Percentiles rank a stretch among this genome's conserved stretches.
Conservation (phyloP, 2,888 invertebrate genomes). For the Hypolimnas misippus region DNA sequence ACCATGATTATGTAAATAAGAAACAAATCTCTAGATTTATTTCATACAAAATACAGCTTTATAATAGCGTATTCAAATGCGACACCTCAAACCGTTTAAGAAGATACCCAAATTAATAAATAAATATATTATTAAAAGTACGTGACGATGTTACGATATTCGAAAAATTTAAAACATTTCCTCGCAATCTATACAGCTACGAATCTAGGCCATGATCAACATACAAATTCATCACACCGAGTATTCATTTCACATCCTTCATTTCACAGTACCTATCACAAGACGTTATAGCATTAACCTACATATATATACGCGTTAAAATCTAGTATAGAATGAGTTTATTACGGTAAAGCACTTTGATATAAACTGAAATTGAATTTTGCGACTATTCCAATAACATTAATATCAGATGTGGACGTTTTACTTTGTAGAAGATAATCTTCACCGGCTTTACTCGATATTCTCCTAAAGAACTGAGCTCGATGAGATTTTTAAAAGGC, state of each 20-base stretch:
- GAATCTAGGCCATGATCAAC: slow-evolving; percentile 7
- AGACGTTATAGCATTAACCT: slow-evolving; percentile 11
- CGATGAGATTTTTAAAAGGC: no score
- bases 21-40: background rate
- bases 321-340: slow-evolving; percentile 8
- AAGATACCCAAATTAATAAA: background rate
- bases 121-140: background rate
- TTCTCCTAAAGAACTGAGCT: no score
- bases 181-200: background rate
- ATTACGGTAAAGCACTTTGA: background rate
- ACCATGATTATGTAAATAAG: background rate
- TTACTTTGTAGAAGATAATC: background rate
- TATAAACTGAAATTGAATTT: background rate
- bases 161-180: background rate
- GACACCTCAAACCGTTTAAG: background rate
- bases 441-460: background rate
- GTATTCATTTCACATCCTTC: slow-evolving; percentile 6
- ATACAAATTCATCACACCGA: slow-evolving; percentile 11
- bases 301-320: slow-evolving; percentile 6
- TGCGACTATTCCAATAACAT: background rate
- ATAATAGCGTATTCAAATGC: no score
- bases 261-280: slow-evolving; percentile 6
- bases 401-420: background rate
- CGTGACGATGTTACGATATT: background rate
- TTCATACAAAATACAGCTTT: no score